Conservation (phyloP, 2,113 vertebrate genomes). For the Nothobranchius furzeri region DNA sequence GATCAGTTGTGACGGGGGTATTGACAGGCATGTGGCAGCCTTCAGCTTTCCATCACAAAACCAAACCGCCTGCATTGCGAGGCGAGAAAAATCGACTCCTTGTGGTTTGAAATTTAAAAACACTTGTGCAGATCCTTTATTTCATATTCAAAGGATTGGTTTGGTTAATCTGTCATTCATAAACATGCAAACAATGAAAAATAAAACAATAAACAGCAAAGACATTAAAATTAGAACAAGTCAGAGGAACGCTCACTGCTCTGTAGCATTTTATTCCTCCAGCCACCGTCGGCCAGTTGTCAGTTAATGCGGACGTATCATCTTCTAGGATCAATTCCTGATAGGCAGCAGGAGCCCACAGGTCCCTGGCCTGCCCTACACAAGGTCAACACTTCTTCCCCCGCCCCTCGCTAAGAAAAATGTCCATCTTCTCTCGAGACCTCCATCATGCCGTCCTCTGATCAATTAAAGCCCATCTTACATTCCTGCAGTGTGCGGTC, state of each 20-base stretch:
- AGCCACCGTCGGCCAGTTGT: constrained; percentile 30
- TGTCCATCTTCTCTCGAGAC: constrained; percentile 44
- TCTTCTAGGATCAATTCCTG: constrained; percentile 63
- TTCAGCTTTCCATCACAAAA: constrained; percentile 39
- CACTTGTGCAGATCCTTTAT: not conserved
- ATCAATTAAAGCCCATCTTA: constrained; percentile 84
- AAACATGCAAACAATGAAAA: not conserved
- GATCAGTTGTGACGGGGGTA: constrained; percentile 65
- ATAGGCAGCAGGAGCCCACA: constrained; percentile 62
- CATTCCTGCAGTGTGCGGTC: constrained; percentile 86
- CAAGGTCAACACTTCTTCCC: constrained; percentile 44
- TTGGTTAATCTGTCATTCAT: constrained; percentile 6
- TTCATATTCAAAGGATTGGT: constrained; percentile 55
- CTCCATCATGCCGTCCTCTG: constrained; percentile 78
- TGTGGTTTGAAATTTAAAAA: constrained; percentile 29
- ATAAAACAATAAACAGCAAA: constrained; percentile 9
- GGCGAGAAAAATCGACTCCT: constrained; percentile 11
- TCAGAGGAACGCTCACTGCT: constrained; percentile 9
- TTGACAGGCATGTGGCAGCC: constrained; percentile 71
- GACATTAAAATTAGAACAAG: not conserved
- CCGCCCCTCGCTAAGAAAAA: not conserved
- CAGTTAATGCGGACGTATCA: constrained; percentile 60
- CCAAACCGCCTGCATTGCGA: constrained; percentile 20
- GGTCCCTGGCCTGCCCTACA: constrained; percentile 68
- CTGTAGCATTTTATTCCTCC: not conserved